A percentile compares a stretch with the other conserved stretches of the same genome.
phyloP scores from a whole-genome alignment of 2,113 vertebrate genomes.

The Pycnonotus jocosus region DNA sequence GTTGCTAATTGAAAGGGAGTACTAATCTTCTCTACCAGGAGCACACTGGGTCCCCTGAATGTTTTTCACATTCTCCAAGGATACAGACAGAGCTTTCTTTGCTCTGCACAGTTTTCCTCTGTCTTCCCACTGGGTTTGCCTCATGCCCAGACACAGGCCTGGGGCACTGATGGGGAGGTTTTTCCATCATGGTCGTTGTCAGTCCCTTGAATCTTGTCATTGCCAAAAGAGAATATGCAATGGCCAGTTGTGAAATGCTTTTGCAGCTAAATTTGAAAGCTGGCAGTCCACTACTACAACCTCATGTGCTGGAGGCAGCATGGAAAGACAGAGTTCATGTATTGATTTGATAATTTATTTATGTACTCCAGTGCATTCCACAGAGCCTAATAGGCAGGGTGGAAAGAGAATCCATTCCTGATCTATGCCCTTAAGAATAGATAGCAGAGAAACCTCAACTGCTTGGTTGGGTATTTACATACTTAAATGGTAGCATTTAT shows the following conservation, averaged over 20 bases:
- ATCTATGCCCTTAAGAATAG: not conserved
- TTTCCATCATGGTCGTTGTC: not conserved
- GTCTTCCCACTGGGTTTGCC: not conserved
- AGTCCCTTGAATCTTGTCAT: not conserved
- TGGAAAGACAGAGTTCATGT: not conserved
- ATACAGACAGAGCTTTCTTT: slow-evolving; percentile 44
- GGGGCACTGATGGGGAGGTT: not conserved
- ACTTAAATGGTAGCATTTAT: not conserved
- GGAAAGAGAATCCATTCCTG: not conserved
- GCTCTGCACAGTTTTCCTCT: not conserved
- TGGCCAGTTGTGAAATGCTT: not conserved
- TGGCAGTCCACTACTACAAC: not conserved
- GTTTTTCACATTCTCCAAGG: slow-evolving; percentile 35
- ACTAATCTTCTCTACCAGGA: slow-evolving; percentile 31
- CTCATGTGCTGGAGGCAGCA: not conserved
- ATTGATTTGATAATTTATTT: not conserved
- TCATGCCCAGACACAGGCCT: not conserved
- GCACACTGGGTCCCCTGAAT: not conserved
- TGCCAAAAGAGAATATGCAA: not conserved
- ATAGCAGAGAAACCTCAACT: not conserved
- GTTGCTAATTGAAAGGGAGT: slow-evolving; percentile 5
- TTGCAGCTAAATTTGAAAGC: not conserved
- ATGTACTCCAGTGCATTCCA: not conserved
- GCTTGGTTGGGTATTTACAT: not conserved
- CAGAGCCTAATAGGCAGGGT: not conserved